Evolutionary conservation across 2,113 vertebrate species (phyloP).

Genomic region (Megalops atlanticus): DNA sequence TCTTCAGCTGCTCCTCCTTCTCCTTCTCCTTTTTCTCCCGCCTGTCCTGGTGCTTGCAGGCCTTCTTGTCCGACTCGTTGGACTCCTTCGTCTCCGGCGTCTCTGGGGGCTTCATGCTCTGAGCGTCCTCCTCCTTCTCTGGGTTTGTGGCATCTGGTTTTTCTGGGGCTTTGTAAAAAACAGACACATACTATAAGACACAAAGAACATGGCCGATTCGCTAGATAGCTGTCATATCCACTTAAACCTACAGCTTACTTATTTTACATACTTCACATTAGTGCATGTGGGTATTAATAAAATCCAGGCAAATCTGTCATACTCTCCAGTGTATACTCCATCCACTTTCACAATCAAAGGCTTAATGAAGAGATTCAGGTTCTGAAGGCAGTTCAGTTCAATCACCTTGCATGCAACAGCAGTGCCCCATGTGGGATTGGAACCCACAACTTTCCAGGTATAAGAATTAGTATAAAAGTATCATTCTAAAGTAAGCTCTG

Average conservation of each 20-base stretch:
- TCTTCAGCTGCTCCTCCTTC: conserved; percentile 57
- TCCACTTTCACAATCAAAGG: no score
- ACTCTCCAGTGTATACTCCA: no score
- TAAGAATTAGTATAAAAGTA: not conserved
- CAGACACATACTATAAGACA: no score
- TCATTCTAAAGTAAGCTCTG: conserved; percentile 20
- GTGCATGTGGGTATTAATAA: no score
- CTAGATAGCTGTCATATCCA: not conserved
- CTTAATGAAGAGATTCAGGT: no score
- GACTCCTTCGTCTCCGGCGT: conserved; percentile 48
- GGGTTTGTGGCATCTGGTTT: conserved; percentile 32
- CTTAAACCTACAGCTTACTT: not conserved
- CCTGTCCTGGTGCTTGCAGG: conserved; percentile 76
- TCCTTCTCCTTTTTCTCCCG: conserved; percentile 58
- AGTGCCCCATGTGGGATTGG: no score
- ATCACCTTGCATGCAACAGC: no score
- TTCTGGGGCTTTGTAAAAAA: conserved; percentile 36
- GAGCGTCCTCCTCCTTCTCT: conserved; percentile 47
- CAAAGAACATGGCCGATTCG: not conserved
- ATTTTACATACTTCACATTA: no score
- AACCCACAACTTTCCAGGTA: no score
- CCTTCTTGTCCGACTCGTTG: conserved; percentile 70
- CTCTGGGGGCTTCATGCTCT: conserved; percentile 52
- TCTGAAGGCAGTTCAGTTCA: no score
- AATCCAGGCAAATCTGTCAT: no score